phyloP scores from a whole-genome alignment of 2,113 vertebrate genomes.

The Panurus biarmicus region DNA sequence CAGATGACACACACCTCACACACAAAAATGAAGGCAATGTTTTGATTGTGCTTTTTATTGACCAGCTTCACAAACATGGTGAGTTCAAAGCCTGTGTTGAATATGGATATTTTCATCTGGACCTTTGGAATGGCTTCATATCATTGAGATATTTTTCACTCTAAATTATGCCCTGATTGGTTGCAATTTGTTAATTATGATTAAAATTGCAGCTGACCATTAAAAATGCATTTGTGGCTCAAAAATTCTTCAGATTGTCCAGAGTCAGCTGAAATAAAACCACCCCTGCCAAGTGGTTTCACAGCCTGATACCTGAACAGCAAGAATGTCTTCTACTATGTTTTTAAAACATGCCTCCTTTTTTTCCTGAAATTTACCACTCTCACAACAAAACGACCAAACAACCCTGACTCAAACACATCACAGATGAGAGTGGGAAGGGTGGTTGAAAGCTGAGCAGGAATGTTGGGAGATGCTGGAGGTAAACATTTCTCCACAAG shows the following conservation, averaged over 20 bases:
- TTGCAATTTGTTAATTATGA: neutral
- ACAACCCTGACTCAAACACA: neutral
- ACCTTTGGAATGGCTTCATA: neutral
- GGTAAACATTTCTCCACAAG: neutral
- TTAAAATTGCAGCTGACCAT: neutral
- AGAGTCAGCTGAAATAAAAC: neutral
- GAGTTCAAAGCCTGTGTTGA: neutral
- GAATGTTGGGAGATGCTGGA: neutral
- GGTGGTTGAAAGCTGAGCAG: neutral
- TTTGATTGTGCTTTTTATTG: neutral
- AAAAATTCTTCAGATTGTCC: neutral
- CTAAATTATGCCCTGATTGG: neutral
- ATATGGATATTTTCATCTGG: neutral
- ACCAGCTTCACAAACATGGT: neutral
- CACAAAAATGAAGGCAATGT: neutral
- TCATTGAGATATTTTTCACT: neutral
- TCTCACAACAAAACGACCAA: neutral
- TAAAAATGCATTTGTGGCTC: neutral
- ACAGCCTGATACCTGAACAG: neutral
- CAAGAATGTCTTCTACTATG: neutral
- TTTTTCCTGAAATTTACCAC: neutral
- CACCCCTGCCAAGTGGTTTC: neutral
- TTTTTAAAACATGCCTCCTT: neutral
- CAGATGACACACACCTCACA: neutral
- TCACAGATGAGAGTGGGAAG: neutral